These are phyloP conservation scores for Tryphoninae sp. DNA, from an alignment of 2,888 invertebrate species.

Conservation along the genomic window DNA sequence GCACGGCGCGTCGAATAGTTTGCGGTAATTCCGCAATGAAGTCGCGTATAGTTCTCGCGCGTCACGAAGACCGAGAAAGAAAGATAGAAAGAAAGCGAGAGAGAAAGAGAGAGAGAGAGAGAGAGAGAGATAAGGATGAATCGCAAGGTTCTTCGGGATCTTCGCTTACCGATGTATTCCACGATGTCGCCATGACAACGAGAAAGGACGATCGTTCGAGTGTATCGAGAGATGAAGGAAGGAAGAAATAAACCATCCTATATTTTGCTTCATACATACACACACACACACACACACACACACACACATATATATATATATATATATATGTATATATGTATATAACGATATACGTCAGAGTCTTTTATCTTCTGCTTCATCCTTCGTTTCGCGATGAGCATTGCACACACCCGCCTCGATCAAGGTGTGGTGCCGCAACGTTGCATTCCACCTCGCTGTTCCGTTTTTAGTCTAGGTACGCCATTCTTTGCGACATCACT, in stretches of 20 bases:
- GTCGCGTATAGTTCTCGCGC: constrained; percentile 30
- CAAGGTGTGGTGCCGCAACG: constrained; percentile 76
- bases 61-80: background rate
- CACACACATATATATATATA: too few relatives aligned
- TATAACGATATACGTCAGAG: constrained; percentile 35
- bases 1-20: constrained; percentile 35
- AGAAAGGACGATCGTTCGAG: background rate
- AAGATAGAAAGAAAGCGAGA: background rate
- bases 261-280: constrained; percentile 1
- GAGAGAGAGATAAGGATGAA: background rate
- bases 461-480: constrained; percentile 79
- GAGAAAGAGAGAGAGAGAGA: background rate
- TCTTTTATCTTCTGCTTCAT: constrained; percentile 17
- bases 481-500: constrained; percentile 77
- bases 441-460: constrained; percentile 79
- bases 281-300: too few relatives aligned
- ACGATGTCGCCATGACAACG: background rate
- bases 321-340: background rate
- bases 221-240: background rate
- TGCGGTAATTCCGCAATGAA: constrained; percentile 48
- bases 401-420: constrained; percentile 60
- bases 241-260: constrained; percentile 20
- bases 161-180: background rate
- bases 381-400: constrained; percentile 21
- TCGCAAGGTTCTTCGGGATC: background rate